Evolutionary conservation across 2,113 vertebrate genomes (phyloP), one percentile per base, ranked within the genome.

Genomic region (Speoplatyrhinus poulsoni): DNA sequence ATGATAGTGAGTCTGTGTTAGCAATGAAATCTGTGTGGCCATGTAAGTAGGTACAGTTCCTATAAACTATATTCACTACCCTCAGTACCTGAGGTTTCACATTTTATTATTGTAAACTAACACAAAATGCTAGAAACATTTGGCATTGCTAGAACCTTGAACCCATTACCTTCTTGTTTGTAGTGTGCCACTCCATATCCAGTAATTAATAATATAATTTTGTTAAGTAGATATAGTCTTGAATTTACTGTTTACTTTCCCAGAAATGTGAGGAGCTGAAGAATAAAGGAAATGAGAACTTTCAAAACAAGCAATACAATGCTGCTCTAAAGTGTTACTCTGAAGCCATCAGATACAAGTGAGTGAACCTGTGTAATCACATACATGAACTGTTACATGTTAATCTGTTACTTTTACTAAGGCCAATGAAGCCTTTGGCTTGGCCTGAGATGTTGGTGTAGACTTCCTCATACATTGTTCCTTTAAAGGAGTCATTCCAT

Each of bases 251-350:
- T 85, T 88, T 71, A 10, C 26, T 26, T 52, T 3, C 72, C 9
- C 86, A 98, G 97, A 88, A 87, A 87, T 94, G 95, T 84, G 95
- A 98, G 49, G 73, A 68, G 19, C 92, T 95, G 93, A 98, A 95
- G 74, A 90, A 67, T 58, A 91, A 52, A 78, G 98, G 97, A 73
- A 99, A 98, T 62, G 84, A 90, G 1, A 87, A 91, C 2, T 98
- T 96, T 86, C 82, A 91, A 73, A 92, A 81, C n/a, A 76, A 90
- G 61, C 90, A 92, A 11, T 95, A 93, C 76, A 80, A 87, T 54
- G 15, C 62, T 15, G 98, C 98, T 56, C 85, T 95, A 0, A 62
- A 83, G 15, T 95, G 79, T 17, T 99, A 98, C 76, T 92, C 93
- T 32, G 91, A 90, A 91, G 98, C 97, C 80, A 94, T 98, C 69